Evolutionary conservation across 2,888 invertebrate species (phyloP), one percentile per base, ranked within the genome.

Genomic region (Syritta pipiens): DNA sequence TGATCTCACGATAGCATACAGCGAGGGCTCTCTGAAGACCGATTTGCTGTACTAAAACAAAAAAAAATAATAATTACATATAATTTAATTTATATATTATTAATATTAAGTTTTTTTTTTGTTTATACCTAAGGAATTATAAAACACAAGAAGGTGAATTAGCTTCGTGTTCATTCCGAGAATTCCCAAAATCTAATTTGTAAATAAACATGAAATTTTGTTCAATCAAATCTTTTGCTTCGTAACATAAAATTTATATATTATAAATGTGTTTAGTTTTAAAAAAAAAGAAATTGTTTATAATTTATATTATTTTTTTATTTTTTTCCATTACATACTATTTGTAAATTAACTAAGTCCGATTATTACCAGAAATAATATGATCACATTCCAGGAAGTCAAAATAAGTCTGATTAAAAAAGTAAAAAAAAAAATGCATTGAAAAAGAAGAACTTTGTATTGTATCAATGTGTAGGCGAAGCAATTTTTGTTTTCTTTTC

Each of bases 11-110:
- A 86, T 89, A 81, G 88, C 86, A 26, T 89, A 89, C 82, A 89
- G 89, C 82, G 89, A 89, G 82, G 89, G 88, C 81, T 85, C 89
- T 37, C 85, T 88, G 76, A 88, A 88, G 83, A 88, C 89, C 4
- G 89, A 89, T 84, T 84, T 89, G 83, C 83, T 89, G 76, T 89
- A 89, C 84, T 89, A 84, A 84, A 24, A 32, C 19, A n/a, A n/a
- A n/a, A n/a, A n/a, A n/a, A n/a, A n/a, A n/a, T n/a, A n/a, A n/a
- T n/a, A n/a, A n/a, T n/a, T n/a, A n/a, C n/a, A n/a, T n/a, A n/a
- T n/a, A n/a, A n/a, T n/a, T n/a, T n/a, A n/a, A n/a, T n/a, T n/a
- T n/a, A n/a, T n/a, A n/a, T n/a, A n/a, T n/a, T n/a, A n/a, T n/a
- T n/a, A n/a, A n/a, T n/a, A n/a, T n/a, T n/a, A n/a, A n/a, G 37